Evolutionary conservation across 1,140 invertebrate genomes (phyloP).

Genomic region (Sitobion miscanthi): DNA sequence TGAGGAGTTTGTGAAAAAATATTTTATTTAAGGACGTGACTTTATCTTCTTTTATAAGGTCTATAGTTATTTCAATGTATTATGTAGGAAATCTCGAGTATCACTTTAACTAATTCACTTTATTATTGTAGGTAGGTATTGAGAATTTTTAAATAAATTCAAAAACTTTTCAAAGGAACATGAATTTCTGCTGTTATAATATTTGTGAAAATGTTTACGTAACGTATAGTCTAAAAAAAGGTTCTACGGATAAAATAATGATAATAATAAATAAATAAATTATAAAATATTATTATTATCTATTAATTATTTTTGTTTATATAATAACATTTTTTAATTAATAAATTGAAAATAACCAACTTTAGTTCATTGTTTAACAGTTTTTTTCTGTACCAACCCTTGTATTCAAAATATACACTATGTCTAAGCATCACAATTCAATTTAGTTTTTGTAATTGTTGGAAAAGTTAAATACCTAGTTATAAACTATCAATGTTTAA

Average conservation of each 20-base stretch:
- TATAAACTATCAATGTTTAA: background rate
- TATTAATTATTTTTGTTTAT: background rate
- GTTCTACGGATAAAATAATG: background rate
- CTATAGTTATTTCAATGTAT: slow-evolving; percentile 12
- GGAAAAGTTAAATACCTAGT: background rate
- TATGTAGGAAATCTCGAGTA: background rate
- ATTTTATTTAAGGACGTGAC: background rate
- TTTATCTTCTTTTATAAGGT: background rate
- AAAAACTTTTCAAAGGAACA: background rate
- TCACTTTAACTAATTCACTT: slow-evolving; percentile 12
- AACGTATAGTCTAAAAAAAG: background rate
- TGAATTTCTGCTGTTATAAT: background rate
- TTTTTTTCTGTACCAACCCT: background rate
- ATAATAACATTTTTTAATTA: background rate
- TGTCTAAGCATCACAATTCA: background rate
- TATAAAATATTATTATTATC: too few species aligned
- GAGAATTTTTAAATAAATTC: background rate
- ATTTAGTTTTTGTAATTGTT: background rate
- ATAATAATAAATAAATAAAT: background rate
- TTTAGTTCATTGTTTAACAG: background rate
- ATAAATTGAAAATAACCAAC: background rate
- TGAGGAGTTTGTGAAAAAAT: background rate
- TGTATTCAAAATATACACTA: background rate
- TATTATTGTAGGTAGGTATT: background rate
- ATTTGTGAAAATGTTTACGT: background rate